A percentile compares a stretch with the other conserved stretches of the same genome.
These are phyloP conservation scores for Hippotragus niger DNA, from an alignment of 2,113 vertebrate species.

Conservation along the genomic window DNA sequence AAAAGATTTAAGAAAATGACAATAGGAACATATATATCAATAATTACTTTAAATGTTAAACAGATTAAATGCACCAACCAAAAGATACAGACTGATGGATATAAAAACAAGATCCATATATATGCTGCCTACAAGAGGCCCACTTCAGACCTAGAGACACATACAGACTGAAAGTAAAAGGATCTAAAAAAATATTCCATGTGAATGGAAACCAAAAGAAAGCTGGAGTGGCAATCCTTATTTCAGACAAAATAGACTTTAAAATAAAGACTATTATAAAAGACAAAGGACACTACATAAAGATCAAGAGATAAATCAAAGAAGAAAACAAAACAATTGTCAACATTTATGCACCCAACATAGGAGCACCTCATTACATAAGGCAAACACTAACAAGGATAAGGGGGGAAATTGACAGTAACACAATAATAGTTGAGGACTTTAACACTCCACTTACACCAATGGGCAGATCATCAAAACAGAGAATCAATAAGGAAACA, in stretches of 20 bases:
- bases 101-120: background rate
- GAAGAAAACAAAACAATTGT: background rate
- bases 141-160: background rate
- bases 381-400: background rate
- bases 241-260: background rate
- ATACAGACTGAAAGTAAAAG: background rate
- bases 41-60: background rate
- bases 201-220: background rate
- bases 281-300: background rate
- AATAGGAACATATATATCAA: background rate
- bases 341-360: background rate
- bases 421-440: background rate
- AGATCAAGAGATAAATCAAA: background rate
- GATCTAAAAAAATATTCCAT: background rate
- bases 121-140: background rate
- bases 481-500: background rate
- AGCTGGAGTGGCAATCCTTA: background rate
- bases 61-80: background rate
- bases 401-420: background rate
- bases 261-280: background rate
- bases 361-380: background rate
- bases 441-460: background rate
- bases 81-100: background rate
- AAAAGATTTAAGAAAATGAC: background rate
- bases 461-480: background rate